Evolutionary conservation across 2,888 invertebrate genomes (phyloP).

Genomic region (Spodoptera exigua): DNA sequence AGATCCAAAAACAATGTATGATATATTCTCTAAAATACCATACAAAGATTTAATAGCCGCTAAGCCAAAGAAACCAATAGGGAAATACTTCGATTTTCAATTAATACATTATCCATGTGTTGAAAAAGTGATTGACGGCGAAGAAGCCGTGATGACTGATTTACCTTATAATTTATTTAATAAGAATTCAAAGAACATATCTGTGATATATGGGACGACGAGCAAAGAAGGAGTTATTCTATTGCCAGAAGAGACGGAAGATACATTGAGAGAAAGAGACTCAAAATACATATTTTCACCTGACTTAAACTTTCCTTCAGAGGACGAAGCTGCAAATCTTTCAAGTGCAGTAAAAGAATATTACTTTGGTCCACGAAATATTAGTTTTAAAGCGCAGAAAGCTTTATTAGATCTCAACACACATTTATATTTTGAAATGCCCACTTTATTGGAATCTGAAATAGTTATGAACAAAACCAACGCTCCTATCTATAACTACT

Average conservation of each 20-base stretch:
- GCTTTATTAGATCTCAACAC: conserved; percentile 68
- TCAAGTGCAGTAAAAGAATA: conserved; percentile 70
- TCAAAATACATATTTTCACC: conserved; percentile 67
- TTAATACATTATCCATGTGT: conserved; percentile 73
- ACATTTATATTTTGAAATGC: conserved; percentile 73
- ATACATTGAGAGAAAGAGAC: conserved; percentile 62
- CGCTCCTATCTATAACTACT: conserved; percentile 70
- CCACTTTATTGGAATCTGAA: conserved; percentile 68
- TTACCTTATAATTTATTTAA: conserved; percentile 69
- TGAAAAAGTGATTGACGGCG: conserved; percentile 68
- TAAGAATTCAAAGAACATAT: conserved; percentile 60
- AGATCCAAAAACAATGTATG: conserved; percentile 31
- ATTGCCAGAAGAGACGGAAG: conserved; percentile 59
- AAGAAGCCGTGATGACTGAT: conserved; percentile 70
- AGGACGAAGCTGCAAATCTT: conserved; percentile 59
- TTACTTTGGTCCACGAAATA: conserved; percentile 79
- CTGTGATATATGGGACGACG: conserved; percentile 65
- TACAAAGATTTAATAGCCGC: conserved; percentile 59
- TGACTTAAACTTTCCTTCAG: conserved; percentile 68
- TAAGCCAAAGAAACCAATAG: conserved; percentile 16
- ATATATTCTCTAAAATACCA: conserved; percentile 67
- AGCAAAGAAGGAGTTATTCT: conserved; percentile 73
- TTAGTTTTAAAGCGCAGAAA: conserved; percentile 71
- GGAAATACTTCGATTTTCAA: conserved; percentile 64
- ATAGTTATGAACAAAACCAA: conserved; percentile 54